Conservation (phyloP, 1,140 invertebrate species). For the Pogonognathellus flavescens region DNA sequence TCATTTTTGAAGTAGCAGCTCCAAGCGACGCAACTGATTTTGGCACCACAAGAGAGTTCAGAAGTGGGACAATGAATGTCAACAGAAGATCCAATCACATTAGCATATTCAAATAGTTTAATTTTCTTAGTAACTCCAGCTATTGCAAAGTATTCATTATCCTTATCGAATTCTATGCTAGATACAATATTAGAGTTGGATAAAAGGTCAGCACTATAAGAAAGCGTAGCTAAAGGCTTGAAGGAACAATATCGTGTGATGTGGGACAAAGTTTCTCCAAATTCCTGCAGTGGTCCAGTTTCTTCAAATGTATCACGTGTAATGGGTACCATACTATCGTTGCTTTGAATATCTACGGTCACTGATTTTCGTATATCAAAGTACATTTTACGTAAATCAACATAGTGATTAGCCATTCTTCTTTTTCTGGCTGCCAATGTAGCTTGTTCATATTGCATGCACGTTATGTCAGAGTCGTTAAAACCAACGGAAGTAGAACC, state of each 20-base stretch:
- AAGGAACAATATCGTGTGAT: conserved; percentile 88
- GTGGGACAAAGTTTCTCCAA: conserved; percentile 88
- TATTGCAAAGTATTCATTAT: conserved; percentile 96
- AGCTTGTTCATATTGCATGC: conserved; percentile 66
- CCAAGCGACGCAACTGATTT: conserved; percentile 96
- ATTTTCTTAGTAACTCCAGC: conserved; percentile 96
- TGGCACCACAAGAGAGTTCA: conserved; percentile 94
- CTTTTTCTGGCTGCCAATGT: conserved; percentile 79
- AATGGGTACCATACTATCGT: conserved; percentile 67
- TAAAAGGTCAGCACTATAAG: conserved; percentile 90
- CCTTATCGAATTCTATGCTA: conserved; percentile 97
- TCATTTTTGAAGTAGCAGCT: conserved; percentile 92
- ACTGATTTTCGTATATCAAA: conserved; percentile 82
- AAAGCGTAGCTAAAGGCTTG: conserved; percentile 86
- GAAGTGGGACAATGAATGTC: conserved; percentile 91
- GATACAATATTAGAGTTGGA: conserved; percentile 95
- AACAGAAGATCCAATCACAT: conserved; percentile 85
- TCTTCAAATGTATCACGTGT: conserved; percentile 67
- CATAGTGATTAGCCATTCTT: conserved; percentile 88
- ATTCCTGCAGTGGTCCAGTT: conserved; percentile 77
- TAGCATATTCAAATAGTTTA: conserved; percentile 92
- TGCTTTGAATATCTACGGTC: conserved; percentile 65
- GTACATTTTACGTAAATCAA: conserved; percentile 91
- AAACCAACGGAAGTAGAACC: conserved; percentile 1
- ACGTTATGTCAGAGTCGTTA: conserved; percentile 26